A percentile compares a stretch with the other conserved stretches of the same genome.
phyloP scores from a whole-genome alignment of 2,888 invertebrate genomes.

The Eilema caniola region DNA sequence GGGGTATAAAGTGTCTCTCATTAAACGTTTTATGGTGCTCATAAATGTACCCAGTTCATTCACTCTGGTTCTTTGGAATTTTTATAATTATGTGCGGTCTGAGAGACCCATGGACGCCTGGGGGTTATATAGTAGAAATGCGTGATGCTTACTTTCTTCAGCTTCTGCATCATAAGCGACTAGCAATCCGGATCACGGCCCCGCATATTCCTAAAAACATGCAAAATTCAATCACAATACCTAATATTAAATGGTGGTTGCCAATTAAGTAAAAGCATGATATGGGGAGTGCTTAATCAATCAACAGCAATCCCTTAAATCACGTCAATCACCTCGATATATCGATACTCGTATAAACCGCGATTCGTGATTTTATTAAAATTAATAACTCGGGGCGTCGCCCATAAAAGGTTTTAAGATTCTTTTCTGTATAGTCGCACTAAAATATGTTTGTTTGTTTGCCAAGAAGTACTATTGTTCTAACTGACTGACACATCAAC shows the following conservation, averaged over 20 bases:
- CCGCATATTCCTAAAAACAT: too few relatives aligned
- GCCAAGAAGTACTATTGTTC: neutral
- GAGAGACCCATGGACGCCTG: slow-evolving; percentile 17
- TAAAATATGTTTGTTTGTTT: neutral
- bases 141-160: neutral
- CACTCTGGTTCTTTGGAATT: slow-evolving; percentile 42
- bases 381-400: slow-evolving; percentile 52
- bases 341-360: slow-evolving; percentile 12
- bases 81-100: slow-evolving; percentile 40
- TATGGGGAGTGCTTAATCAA: slow-evolving; percentile 28
- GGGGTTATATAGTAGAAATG: neutral
- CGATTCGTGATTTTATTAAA: slow-evolving; percentile 54
- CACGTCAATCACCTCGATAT: slow-evolving; percentile 22
- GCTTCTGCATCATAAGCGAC: neutral
- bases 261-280: slow-evolving; percentile 35
- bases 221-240: neutral
- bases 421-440: slow-evolving; percentile 10
- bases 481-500: neutral
- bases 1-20: slow-evolving; percentile 41
- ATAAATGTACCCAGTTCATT: slow-evolving; percentile 48
- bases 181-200: too few relatives aligned
- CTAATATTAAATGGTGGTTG: neutral
- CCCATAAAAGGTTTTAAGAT: slow-evolving; percentile 31
- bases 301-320: slow-evolving; percentile 30
- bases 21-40: slow-evolving; percentile 49